Evolutionary conservation across 2,113 vertebrate genomes (phyloP), one percentile per base, ranked within the genome.

Genomic region (Passer montanus): DNA sequence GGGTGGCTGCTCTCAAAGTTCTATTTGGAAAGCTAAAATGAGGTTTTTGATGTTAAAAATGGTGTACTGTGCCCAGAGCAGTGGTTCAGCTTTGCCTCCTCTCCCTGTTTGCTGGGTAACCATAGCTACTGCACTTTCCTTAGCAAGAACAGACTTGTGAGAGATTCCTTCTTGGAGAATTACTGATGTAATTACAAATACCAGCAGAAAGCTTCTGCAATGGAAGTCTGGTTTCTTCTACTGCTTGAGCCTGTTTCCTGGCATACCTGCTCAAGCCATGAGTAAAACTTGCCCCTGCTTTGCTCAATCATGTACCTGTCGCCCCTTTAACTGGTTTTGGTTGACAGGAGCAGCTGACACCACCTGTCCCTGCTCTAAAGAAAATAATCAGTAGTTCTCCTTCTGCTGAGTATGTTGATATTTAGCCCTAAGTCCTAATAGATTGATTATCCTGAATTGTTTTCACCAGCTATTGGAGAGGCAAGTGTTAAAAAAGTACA

Each of bases 111-210:
- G 77, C 84, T 93, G 3, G 2, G 94, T 96, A 94, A 96, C 93
- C 87, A 93, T 95, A 87, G 94, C 66, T 92, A 97, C 95, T 67
- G 67, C 31, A n/a, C 62, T 90, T 79, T 43, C 24, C 52, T 95
- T 85, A 84, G 58, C 23, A 26, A 50, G 35, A 93, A 53, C 49
- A 84, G 64, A 64, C 81, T 90, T 86, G 64, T 84, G 46, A 66
- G 79, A 78, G 49, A 70, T 84, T 84, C 47, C 70, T 91, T 81
- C 74, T 60, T 82, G n/a, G 41, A 84, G 59, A 94, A 87, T 87
- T 73, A 90, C 79, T 93, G 72, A 60, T 73, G 35, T 49, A 87
- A 84, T 89, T 90, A 79, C 59, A 85, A 94, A 88, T 76, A 56
- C 46, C 46, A 92, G 50, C 37, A 75, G 56, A 91, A 95, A 47